Percentiles rank a stretch among this genome's conserved stretches.
phyloP scores from a whole-genome alignment of 2,888 invertebrate genomes.

The Cosmia trapezina region DNA sequence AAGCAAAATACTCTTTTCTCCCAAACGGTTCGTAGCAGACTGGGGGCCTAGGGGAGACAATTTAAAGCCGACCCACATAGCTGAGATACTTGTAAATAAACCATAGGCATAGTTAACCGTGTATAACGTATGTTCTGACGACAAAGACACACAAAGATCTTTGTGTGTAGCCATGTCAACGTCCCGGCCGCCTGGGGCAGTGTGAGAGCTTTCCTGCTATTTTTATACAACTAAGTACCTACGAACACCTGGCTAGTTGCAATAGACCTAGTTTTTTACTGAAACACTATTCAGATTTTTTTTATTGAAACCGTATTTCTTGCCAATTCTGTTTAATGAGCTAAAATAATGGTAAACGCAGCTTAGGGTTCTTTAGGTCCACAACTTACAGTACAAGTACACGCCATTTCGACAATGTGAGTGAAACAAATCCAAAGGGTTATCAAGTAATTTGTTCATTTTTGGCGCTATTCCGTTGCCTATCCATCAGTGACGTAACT shows the following conservation, averaged over 20 bases:
- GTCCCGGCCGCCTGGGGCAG: conserved; percentile 48
- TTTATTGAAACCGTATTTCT: no score
- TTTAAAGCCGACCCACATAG: conserved; percentile 63
- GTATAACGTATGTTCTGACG: conserved; percentile 44
- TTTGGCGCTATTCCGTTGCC: no score
- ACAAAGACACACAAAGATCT: conserved; percentile 54
- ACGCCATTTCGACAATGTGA: no score
- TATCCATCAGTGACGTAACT: no score
- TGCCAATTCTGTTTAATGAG: no score
- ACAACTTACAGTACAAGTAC: no score
- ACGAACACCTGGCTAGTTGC: conserved; percentile 13
- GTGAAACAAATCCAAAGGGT: no score
- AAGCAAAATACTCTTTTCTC: conserved; percentile 52
- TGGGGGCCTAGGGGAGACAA: conserved; percentile 52
- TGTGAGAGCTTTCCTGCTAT: conserved; percentile 57
- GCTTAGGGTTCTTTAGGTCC: no score
- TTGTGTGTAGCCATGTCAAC: conserved; percentile 51
- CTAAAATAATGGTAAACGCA: no score
- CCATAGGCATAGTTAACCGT: conserved; percentile 44
- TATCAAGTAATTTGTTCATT: no score
- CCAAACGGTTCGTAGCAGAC: conserved; percentile 62
- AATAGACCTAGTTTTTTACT: background rate
- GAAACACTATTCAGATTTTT: background rate
- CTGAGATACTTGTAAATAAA: conserved; percentile 48
- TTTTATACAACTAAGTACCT: conserved; percentile 39